Conservation (phyloP, 2,113 vertebrate genomes). For the Sigmodon hispidus region DNA sequence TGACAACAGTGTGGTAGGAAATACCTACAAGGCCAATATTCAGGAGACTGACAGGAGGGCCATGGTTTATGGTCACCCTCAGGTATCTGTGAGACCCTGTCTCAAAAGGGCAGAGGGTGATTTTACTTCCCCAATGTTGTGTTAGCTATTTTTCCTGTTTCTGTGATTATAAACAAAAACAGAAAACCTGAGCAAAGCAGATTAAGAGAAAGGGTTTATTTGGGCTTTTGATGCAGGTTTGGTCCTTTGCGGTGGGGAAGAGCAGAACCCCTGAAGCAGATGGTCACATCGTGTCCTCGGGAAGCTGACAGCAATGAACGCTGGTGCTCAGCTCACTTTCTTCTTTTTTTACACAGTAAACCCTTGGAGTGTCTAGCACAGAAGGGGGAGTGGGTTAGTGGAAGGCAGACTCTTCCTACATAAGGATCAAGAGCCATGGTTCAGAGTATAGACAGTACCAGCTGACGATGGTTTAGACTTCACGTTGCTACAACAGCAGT, state of each 20-base stretch:
- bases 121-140: background rate
- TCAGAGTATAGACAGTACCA: background rate
- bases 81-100: background rate
- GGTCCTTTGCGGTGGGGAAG: background rate
- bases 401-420: background rate
- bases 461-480: background rate
- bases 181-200: background rate
- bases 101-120: background rate
- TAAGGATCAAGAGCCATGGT: background rate
- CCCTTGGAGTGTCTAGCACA: background rate
- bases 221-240: background rate
- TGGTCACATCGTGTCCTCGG: background rate
- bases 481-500: background rate
- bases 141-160: background rate
- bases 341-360: background rate
- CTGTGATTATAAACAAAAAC: background rate
- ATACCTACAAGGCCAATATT: background rate
- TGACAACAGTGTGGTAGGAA: background rate
- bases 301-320: background rate
- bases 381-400: background rate
- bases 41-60: background rate
- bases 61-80: background rate
- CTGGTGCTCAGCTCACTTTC: background rate
- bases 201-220: background rate
- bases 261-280: background rate